A percentile compares a stretch with the other conserved stretches of the same genome.
Evolutionary conservation across 2,888 invertebrate genomes (phyloP).

Genomic region (Orthosia incerta): DNA sequence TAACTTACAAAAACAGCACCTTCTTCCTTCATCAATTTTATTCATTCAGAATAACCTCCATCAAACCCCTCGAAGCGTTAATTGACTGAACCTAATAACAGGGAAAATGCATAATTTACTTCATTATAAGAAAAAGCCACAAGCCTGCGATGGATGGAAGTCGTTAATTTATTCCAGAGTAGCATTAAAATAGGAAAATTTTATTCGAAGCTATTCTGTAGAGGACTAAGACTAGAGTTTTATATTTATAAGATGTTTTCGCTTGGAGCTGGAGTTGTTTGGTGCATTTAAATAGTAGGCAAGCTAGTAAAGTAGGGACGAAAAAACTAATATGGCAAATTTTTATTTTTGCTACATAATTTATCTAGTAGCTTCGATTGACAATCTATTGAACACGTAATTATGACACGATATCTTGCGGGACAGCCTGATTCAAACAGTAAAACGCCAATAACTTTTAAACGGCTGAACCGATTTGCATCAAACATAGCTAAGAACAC

Average conservation of each 20-base stretch:
- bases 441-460: too few species aligned
- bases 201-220: slow-evolving; percentile 61
- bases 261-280: neutral
- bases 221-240: neutral
- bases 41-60: slow-evolving; percentile 25
- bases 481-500: too few species aligned
- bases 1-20: neutral
- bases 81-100: slow-evolving; percentile 72
- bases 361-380: too few species aligned
- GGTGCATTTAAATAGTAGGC: neutral
- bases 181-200: slow-evolving; percentile 65
- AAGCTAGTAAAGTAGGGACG: neutral
- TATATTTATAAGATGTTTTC: slow-evolving; percentile 45
- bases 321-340: too few species aligned
- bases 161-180: slow-evolving; percentile 70
- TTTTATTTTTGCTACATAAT: too few species aligned
- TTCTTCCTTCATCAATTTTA: neutral
- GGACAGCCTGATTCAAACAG: too few species aligned
- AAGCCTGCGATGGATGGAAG: slow-evolving; percentile 65
- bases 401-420: too few species aligned
- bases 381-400: too few species aligned
- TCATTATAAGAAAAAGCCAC: slow-evolving; percentile 70
- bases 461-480: too few species aligned
- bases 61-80: slow-evolving; percentile 58
- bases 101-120: slow-evolving; percentile 81